Evolutionary conservation across 2,888 invertebrate species (phyloP).

Genomic region (Cephus runcator): DNA sequence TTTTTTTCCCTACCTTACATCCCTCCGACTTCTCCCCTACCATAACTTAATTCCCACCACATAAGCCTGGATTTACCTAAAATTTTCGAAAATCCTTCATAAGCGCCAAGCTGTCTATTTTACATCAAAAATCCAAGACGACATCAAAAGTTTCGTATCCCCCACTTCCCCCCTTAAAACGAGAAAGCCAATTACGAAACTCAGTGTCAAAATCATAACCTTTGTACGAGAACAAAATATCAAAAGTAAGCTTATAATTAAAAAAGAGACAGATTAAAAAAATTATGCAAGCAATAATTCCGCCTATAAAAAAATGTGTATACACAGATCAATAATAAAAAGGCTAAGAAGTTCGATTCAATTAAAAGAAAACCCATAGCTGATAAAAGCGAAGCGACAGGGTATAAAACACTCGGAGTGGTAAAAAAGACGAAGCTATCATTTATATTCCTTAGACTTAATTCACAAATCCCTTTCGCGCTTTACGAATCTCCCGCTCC

Average conservation of each 20-base stretch:
- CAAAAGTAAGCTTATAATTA: neutral
- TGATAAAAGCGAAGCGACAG: neutral
- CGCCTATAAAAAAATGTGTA: neutral
- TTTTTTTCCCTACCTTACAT: neutral
- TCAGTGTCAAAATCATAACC: neutral
- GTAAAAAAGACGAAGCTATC: neutral
- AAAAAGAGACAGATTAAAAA: too few relatives aligned
- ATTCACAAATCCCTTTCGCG: conserved; percentile 9
- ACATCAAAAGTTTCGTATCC: neutral
- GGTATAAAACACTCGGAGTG: neutral
- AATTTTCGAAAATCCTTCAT: neutral
- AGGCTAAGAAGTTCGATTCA: neutral
- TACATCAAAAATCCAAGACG: neutral
- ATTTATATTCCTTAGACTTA: conserved; percentile 22
- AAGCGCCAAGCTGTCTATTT: neutral
- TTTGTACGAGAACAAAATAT: neutral
- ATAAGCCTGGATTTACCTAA: neutral
- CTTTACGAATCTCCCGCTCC: neutral
- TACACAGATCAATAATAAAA: neutral
- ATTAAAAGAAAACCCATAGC: neutral
- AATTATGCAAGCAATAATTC: neutral
- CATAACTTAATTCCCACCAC: neutral
- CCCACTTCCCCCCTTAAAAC: rapidly evolving
- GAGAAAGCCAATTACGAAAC: neutral
- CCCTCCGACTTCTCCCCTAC: neutral